Percentiles rank a stretch among this genome's conserved stretches.
Evolutionary conservation across 1,140 invertebrate genomes (phyloP).

Genomic region (Papilio xuthus): DNA sequence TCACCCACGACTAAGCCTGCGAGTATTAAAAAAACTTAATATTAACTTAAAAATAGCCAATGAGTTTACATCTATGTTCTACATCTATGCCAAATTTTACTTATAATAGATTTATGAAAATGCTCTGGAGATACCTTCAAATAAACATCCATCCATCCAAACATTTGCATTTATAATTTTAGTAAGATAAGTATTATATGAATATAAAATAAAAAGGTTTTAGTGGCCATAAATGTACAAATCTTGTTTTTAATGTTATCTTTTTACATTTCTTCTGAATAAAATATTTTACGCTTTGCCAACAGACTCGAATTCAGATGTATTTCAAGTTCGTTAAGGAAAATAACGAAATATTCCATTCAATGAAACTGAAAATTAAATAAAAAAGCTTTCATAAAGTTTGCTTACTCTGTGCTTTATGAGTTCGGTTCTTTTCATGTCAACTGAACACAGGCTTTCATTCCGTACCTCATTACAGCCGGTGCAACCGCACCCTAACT

Average conservation of each 20-base stretch:
- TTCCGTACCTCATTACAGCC: conserved; percentile 19
- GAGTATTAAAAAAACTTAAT: too few species aligned
- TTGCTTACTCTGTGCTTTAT: conserved; percentile 2
- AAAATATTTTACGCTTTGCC: neutral
- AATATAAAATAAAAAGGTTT: too few species aligned
- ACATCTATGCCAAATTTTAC: too few species aligned
- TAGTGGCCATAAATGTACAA: neutral
- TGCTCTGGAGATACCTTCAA: too few species aligned
- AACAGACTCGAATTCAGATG: neutral
- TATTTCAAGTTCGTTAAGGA: neutral
- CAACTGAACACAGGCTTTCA: conserved; percentile 19
- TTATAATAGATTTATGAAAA: too few species aligned
- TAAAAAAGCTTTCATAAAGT: conserved; percentile 18
- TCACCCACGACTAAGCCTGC: too few species aligned
- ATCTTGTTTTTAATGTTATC: neutral
- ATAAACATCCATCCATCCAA: too few species aligned
- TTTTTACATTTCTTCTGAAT: neutral
- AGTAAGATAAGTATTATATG: too few species aligned
- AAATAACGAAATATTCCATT: conserved; percentile 11
- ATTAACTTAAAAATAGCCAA: too few species aligned
- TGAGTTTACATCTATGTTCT: too few species aligned
- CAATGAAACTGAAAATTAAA: conserved; percentile 26
- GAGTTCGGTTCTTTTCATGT: conserved; percentile 19
- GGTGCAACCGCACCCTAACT: conserved; percentile 21
- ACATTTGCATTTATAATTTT: too few species aligned